phyloP scores from a whole-genome alignment of 2,113 vertebrate genomes.

The Himantopus leucocephalus region DNA sequence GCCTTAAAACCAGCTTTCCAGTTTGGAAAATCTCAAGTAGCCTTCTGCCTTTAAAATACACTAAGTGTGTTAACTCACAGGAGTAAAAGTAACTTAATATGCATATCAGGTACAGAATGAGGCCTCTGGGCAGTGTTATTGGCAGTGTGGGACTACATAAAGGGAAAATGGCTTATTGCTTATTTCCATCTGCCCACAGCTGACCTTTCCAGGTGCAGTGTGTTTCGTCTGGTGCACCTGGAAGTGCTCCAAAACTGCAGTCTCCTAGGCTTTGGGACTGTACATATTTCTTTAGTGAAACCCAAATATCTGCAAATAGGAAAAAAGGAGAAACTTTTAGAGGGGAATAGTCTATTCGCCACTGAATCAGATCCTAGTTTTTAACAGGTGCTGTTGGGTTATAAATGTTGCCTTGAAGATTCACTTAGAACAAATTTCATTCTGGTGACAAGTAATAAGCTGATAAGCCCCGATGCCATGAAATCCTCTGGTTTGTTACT shows the following conservation, averaged over 20 bases:
- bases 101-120: neutral
- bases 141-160: neutral
- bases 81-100: neutral
- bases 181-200: slow-evolving; percentile 19
- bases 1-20: neutral
- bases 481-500: neutral
- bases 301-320: neutral
- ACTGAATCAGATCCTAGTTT: neutral
- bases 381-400: neutral
- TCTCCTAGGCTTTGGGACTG: neutral
- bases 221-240: neutral
- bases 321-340: neutral
- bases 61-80: neutral
- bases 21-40: neutral
- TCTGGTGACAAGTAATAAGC: neutral
- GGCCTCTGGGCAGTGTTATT: neutral
- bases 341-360: neutral
- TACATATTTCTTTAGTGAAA: neutral
- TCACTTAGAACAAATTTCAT: neutral
- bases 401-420: neutral
- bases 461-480: neutral
- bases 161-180: neutral
- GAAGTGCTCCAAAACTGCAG: neutral
- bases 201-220: neutral
- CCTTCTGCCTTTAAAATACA: neutral